Conservation (phyloP, 1,140 invertebrate genomes). For the Geopemphigus sp. region DNA sequence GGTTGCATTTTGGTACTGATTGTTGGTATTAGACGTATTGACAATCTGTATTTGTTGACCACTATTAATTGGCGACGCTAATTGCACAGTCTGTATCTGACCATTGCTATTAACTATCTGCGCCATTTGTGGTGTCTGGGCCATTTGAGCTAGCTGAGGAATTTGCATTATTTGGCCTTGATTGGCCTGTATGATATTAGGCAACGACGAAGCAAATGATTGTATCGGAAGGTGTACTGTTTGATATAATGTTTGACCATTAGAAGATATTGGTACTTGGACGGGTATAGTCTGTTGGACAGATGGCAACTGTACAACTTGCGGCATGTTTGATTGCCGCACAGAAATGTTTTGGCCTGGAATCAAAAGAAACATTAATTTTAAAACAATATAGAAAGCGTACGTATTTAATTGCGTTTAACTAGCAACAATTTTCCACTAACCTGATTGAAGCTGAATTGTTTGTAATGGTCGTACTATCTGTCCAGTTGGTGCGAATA, state of each 20-base stretch:
- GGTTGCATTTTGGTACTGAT: conserved; percentile 38
- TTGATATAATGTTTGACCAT: conserved; percentile 90
- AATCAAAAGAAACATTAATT: neutral
- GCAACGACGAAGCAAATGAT: conserved; percentile 63
- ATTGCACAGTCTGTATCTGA: conserved; percentile 82
- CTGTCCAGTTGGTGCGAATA: conserved; percentile 64
- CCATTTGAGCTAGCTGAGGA: conserved; percentile 60
- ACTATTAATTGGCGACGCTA: conserved; percentile 57
- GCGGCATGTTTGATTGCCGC: conserved; percentile 60
- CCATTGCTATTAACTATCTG: conserved; percentile 83
- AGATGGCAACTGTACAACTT: conserved; percentile 69
- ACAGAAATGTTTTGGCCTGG: conserved; percentile 65
- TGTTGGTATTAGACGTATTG: conserved; percentile 7
- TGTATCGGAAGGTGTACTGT: conserved; percentile 89
- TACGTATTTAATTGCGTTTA: too few species aligned
- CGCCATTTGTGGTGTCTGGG: conserved; percentile 68
- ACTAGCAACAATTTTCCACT: neutral
- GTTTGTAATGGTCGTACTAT: conserved; percentile 61
- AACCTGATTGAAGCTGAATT: conserved; percentile 57
- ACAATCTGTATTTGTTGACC: conserved; percentile 48
- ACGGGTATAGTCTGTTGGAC: conserved; percentile 83
- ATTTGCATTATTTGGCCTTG: conserved; percentile 69
- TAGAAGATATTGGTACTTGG: conserved; percentile 85
- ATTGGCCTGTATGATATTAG: conserved; percentile 56
- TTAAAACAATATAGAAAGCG: conserved; percentile 53